Base-by-base conservation (phyloP, 2,113 vertebrate species). In the Macquaria ambigua region DNA sequence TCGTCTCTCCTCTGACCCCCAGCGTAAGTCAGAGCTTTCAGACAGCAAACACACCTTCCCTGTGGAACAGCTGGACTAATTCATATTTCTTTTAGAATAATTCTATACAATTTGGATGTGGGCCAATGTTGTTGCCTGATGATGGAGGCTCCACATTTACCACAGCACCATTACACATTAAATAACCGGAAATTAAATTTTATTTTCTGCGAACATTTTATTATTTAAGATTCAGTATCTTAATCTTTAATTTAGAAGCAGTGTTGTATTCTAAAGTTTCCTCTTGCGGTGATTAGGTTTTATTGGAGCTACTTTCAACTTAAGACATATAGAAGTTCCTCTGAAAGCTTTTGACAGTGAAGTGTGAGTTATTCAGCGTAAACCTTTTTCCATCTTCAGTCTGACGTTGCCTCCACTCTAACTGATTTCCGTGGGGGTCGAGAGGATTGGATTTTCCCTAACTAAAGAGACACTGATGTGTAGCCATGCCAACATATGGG, bases 1-100 rank as follows among this genome's bases (percentile, higher is more conserved):
- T 95, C 92, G 37, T 46, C 80, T 92, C 77, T 77, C 66, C 77
- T 31, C 71, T 87, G 78, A 87, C 79, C 84, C 34, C 74, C 41
- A 6, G 41, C 12, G 16, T 77, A 61, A 77, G 52, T 39, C 3
- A 14, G 28, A 77, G 69, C 77, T 67, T 53, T 73, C 62, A 87
- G 21, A 79, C 69, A 73, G 18, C 69, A 28, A 43, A 72, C 72
- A 77, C 37, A 66, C 43, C 21, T 14, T 37, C 21, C n/a, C 37
- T 52, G 15, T 25, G 55, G 4, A 85, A 14, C 55, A 43, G 16
- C 20, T 23, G 1, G 39, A 48, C 3, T 18, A 7, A 10, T 52
- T 37, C 18, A 23, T 1, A 23, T 55, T n/a, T 14, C 34, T 62
- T 34, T 48, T 14, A 37, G 1, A 66, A 37, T 6, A 11, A 15